Evolutionary conservation across 2,797 vertebrate species (phyloP).

Genomic region (Sylvia borin): DNA sequence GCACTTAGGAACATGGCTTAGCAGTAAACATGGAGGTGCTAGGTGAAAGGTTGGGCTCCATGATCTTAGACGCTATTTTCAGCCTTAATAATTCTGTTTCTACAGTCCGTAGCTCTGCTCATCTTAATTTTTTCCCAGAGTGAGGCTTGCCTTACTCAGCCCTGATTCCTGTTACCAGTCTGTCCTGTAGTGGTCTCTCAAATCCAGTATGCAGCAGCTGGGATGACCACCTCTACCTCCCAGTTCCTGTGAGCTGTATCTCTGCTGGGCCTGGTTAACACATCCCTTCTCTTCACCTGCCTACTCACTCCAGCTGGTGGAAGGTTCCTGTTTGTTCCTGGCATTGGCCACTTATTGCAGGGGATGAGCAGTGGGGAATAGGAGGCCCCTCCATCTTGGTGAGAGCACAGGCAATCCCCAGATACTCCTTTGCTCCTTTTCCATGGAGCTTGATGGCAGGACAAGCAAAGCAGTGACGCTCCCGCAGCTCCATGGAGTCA

Average conservation of each 20-base stretch:
- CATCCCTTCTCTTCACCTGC: background rate
- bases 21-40: background rate
- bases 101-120: background rate
- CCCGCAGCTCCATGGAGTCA: background rate
- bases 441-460: background rate
- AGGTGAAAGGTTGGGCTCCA: background rate
- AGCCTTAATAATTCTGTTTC: background rate
- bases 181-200: background rate
- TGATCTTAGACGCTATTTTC: background rate
- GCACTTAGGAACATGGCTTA: background rate
- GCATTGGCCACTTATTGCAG: background rate
- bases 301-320: background rate
- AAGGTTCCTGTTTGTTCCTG: background rate
- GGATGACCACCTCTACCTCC: background rate
- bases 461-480: background rate
- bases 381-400: background rate
- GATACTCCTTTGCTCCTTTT: background rate
- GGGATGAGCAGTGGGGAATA: background rate
- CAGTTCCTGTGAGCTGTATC: accelerated
- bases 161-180: background rate
- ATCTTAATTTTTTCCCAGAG: background rate
- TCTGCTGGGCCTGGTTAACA: background rate
- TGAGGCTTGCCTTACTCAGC: background rate
- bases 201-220: background rate
- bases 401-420: background rate